Evolutionary conservation across 2,888 invertebrate species (phyloP), one percentile per base, ranked within the genome.

Genomic region (Actias luna): DNA sequence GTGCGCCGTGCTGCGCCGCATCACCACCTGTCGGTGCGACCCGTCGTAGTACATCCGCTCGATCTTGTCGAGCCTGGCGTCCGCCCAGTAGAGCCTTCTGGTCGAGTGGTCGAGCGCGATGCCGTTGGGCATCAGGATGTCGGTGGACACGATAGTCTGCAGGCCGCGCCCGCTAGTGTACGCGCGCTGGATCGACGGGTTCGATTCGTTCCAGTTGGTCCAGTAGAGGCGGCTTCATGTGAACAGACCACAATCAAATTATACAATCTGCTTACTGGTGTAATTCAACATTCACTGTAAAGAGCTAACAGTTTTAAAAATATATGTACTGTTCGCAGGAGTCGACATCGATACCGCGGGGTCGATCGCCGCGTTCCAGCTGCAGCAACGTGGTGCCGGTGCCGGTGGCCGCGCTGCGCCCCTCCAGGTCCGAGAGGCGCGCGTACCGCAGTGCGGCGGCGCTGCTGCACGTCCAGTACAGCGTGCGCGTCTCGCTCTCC

Each of bases 401-500:
- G 55, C 65, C 66, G 65, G 36, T 61, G 58, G 36, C 39, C 36
- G 58, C 27, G 59, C 61, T 27, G 63, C 63, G 58, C 67, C 66
- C 61, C 57, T 52, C 33, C 59, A 61, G 66, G 66, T 65, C 64
- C 65, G 69, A 60, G 61, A 68, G 67, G 62, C 65, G 63, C 58
- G 77, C 82, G 63, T 78, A 80, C 63, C 78, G 78, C 62, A 88
- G 65, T 59, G 78, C 81, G 0, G 96, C 96, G 80, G 96, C 95
- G 79, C 95, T 95, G 81, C 96, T 96, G 78, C 97, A 95, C 18
- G 98, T 98, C 97, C 97, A 98, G 89, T 96, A 98, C 18, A 98
- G 90, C 72, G 95, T 93, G 72, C 95, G 93, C 64, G 94, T 92
- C 16, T 94, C 80, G 65, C 94, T 92, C 79, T 97, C 97, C 84